phyloP scores from a whole-genome alignment of 2,113 vertebrate genomes.

The Micronycteris hirsuta region DNA sequence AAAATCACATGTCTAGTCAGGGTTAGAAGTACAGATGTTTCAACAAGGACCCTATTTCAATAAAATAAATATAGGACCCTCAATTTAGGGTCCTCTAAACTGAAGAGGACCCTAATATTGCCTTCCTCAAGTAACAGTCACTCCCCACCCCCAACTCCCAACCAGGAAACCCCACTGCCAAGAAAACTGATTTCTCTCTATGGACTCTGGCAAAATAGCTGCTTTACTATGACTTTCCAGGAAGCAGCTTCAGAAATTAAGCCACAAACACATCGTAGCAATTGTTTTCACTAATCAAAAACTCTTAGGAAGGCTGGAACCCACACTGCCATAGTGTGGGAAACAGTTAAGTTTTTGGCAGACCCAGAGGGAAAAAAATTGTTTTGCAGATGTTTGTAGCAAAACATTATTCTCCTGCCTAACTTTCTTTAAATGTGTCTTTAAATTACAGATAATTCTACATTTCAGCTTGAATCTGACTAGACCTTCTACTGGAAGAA shows the following conservation, averaged over 20 bases:
- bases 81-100: too few relatives aligned
- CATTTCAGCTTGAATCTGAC: slow-evolving; percentile 1
- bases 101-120: too few relatives aligned
- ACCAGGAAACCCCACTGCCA: too few relatives aligned
- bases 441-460: neutral
- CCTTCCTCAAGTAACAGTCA: neutral
- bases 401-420: neutral
- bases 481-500: slow-evolving; percentile 21
- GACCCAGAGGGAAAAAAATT: neutral
- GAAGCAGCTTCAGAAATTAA: slow-evolving; percentile 38
- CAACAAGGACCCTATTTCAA: neutral
- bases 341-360: neutral
- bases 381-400: neutral
- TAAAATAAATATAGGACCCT: neutral
- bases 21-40: neutral
- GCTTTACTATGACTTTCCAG: neutral
- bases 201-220: neutral
- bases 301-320: neutral
- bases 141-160: accelerated
- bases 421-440: neutral
- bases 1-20: neutral
- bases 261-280: neutral
- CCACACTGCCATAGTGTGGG: neutral
- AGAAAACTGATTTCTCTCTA: neutral
- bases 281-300: slow-evolving; percentile 40